Evolutionary conservation across 2,888 invertebrate species (phyloP).

Genomic region (Litoditis marina): DNA sequence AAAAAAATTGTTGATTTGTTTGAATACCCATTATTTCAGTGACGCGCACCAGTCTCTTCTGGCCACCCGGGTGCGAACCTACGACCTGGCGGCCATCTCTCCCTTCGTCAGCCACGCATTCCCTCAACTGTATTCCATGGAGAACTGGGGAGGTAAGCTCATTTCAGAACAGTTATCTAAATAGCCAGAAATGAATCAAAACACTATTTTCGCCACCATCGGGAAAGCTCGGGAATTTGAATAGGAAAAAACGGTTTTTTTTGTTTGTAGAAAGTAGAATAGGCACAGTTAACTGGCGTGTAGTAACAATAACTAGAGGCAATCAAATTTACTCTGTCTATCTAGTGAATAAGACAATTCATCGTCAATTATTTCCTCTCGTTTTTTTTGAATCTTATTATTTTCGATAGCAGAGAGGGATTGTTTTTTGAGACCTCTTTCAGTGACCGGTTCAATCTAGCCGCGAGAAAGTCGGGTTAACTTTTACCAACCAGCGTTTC

Average conservation of each 20-base stretch:
- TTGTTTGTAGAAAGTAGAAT: no score
- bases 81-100: constrained; percentile 80
- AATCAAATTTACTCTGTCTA: no score
- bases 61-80: constrained; percentile 88
- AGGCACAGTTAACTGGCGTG: no score
- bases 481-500: background rate
- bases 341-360: no score
- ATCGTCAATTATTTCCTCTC: background rate
- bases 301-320: no score
- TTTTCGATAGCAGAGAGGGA: no score
- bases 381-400: background rate
- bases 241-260: background rate
- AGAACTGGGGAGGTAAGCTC: constrained; percentile 88
- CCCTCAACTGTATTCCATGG: constrained; percentile 79
- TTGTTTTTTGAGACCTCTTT: no score
- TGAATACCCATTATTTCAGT: constrained; percentile 25
- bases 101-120: constrained; percentile 93
- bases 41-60: constrained; percentile 96
- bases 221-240: background rate
- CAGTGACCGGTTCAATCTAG: no score
- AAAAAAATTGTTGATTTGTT: background rate
- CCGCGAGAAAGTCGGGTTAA: no score
- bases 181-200: no score
- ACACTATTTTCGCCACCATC: no score
- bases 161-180: no score